Evolutionary conservation across 2,113 vertebrate species (phyloP).

Genomic region (Ciconia maguari): DNA sequence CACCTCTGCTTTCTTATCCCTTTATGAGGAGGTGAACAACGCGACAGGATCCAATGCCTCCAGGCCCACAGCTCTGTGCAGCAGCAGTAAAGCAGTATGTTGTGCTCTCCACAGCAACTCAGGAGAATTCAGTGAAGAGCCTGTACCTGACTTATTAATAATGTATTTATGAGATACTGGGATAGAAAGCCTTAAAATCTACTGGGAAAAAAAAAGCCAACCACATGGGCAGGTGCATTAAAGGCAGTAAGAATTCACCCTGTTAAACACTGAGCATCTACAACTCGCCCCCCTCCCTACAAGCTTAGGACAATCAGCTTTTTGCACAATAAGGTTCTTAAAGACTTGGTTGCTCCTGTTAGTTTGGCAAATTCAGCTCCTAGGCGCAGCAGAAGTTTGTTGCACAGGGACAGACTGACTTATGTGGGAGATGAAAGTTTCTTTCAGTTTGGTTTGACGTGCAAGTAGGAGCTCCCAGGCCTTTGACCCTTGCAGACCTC

Average conservation of each 20-base stretch:
- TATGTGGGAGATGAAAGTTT: not conserved
- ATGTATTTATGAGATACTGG: not conserved
- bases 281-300: not conserved
- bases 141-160: not conserved
- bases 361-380: not conserved
- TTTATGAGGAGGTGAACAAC: not conserved
- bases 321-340: not conserved
- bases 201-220: fast-evolving
- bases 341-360: not conserved
- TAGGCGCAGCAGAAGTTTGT: not conserved
- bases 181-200: not conserved
- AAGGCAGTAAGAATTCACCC: not conserved
- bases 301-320: not conserved
- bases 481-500: not conserved
- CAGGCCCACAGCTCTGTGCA: not conserved
- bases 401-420: not conserved
- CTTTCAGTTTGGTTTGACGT: not conserved
- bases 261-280: not conserved
- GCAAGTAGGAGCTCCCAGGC: not conserved
- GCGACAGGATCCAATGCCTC: not conserved
- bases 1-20: not conserved
- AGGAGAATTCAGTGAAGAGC: not conserved
- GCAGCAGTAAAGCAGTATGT: not conserved
- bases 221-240: not conserved
- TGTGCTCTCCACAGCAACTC: not conserved